These are phyloP conservation scores for Thelaira solivaga DNA, from an alignment of 2,888 invertebrate genomes.

Conservation along the genomic window DNA sequence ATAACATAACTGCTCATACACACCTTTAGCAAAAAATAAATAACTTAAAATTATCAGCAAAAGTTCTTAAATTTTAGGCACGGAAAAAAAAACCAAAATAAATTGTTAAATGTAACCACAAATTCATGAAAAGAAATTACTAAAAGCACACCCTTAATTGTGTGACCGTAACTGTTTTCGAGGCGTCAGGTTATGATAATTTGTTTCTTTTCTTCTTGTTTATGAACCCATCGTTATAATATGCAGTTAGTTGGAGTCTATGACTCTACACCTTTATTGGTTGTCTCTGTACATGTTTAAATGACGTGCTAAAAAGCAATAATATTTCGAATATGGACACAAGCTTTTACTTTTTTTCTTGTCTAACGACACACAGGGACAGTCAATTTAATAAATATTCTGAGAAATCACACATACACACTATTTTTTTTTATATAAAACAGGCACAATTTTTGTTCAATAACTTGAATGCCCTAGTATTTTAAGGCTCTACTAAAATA, in stretches of 20 bases:
- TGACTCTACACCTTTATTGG: background rate
- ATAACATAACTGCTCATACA: slow-evolving; percentile 39
- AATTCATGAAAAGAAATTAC: background rate
- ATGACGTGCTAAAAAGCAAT: slow-evolving; percentile 50
- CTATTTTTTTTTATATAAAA: slow-evolving; percentile 9
- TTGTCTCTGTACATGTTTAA: background rate
- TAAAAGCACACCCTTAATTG: slow-evolving; percentile 45
- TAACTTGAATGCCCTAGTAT: background rate
- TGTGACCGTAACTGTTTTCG: background rate
- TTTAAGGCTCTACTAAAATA: background rate
- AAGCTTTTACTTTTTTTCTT: background rate
- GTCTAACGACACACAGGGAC: background rate
- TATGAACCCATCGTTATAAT: background rate
- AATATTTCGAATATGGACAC: slow-evolving; percentile 6
- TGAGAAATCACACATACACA: background rate
- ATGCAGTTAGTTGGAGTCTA: background rate
- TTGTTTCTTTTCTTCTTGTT: too few species aligned
- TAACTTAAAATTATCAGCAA: background rate
- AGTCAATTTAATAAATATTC: slow-evolving; percentile 28
- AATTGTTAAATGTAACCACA: slow-evolving; percentile 28
- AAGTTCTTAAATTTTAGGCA: slow-evolving; percentile 12
- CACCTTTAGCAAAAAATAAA: slow-evolving; percentile 20
- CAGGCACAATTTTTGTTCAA: background rate
- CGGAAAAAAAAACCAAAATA: slow-evolving; percentile 16
- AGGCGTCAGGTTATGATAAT: slow-evolving; percentile 3